Base-by-base conservation (phyloP, 2,888 invertebrate genomes). In the Pantelozetes paolii region DNA sequence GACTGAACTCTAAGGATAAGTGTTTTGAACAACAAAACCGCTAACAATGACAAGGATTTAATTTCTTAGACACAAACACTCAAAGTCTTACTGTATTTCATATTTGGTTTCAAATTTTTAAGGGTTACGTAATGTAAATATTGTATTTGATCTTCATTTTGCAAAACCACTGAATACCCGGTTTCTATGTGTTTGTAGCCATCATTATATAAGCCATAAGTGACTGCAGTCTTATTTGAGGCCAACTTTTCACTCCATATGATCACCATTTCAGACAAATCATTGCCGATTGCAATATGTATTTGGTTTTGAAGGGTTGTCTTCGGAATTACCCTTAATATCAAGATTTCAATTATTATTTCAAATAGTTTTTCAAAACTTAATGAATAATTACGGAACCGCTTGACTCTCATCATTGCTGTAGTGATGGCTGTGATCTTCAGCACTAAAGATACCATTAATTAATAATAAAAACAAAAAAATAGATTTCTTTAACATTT, bases 261-360 rank as follows among this genome's bases (percentile, higher is more conserved):
- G 13, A 67, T 40, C 13, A 67, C 67, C 67, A 67, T 67, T 67
- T 67, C 8, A 13, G 67, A 67, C 42, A 67, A 67, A 40, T 67
- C 32, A 67, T 67, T 40, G 36, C 67, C 67, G 67, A 67, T 67
- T n/a, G 67, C 67, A 15, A 67, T 67, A 40, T 67, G 67, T 23
- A 67, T 67, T 15, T 67, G 67, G 6, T 40, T 59, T 30, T 59
- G 59, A 59, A 23, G 32, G 9, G 18, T 18, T 8, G 5, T 59
- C 2, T 32, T 13, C 15, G 13, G 15, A 32, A n/a, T 32, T 59
- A 28, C 18, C 18, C 15, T n/a, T 13, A 9, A 8, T 59, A 59
- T 30, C 15, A 59, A 59, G 32, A 32, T 18, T n/a, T n/a, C n/a
- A 32, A 30, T 30, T 18, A 59, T 30, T n/a, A 32, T 23, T 59